Evolutionary conservation across 2,888 invertebrate genomes (phyloP), one percentile per base, ranked within the genome.

Genomic region (Fissipunctia ypsillon): DNA sequence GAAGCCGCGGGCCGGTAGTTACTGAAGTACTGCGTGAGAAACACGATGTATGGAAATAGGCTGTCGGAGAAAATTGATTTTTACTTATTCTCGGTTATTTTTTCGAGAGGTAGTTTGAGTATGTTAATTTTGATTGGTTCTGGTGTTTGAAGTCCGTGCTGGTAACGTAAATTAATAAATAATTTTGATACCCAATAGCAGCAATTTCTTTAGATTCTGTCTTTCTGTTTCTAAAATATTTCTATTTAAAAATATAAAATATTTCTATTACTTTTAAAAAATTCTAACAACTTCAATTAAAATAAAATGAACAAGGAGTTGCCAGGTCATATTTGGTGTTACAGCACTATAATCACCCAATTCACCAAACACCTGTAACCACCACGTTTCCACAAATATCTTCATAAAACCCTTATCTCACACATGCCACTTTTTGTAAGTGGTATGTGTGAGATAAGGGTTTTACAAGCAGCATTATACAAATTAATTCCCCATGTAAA

Each of bases 1-100:
- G 71, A 71, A 73, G 90, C 90, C 89, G 81, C 78, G 73, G 87
- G 93, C 89, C 81, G 84, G 88, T 80, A 81, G 81, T 84, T 77
- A 73, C 73, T 60, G 50, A 60, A 56, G 65, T 38, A 64, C 59
- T 76, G 56, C 87, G 83, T 87, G 87, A 84, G 87, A 84, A 84
- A 71, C 65, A 60, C 41, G 60, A 57, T 66, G 74, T 68, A 78
- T 76, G 78, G 74, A 81, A 78, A 78, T 80, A 78, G 73, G 50
- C 38, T 80, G 69, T 16, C 43, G 63, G 38, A 61, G 76, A 52
- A 80, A 80, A 87, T 86, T 86, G 87, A 87, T 83, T 77, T 79
- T 82, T 78, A 52, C 73, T 45, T 66, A 22, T 70, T 48, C 43
- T 48, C 48, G 38, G 35, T 60, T 12, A 35, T 50, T 71, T 76